Percentiles rank a stretch among this genome's conserved stretches.
phyloP scores from a whole-genome alignment of 2,888 invertebrate species.

The Choristoneura rosaceana region DNA sequence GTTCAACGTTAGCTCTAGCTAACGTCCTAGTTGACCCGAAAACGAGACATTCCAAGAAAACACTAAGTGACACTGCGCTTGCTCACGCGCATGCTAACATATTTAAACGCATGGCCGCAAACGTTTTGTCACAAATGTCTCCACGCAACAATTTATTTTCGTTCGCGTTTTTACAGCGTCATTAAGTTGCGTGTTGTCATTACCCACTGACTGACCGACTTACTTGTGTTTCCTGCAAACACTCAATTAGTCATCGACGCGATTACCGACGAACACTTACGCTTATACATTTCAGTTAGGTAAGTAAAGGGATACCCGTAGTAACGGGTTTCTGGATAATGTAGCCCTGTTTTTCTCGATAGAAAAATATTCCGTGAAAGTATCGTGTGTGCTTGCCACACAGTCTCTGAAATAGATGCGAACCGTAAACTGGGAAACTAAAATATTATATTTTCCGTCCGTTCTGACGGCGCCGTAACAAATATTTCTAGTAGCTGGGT shows the following conservation, averaged over 20 bases:
- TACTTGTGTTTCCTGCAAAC: slow-evolving; percentile 48
- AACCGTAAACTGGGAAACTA: slow-evolving; percentile 56
- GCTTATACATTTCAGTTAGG: neutral
- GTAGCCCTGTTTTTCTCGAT: neutral
- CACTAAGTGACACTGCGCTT: slow-evolving; percentile 42
- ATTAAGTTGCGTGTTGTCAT: slow-evolving; percentile 52
- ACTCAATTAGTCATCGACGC: slow-evolving; percentile 35
- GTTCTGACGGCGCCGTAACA: slow-evolving; percentile 52
- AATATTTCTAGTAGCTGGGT: slow-evolving; percentile 63
- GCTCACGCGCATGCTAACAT: slow-evolving; percentile 48
- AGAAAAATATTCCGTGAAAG: neutral
- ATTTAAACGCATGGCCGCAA: slow-evolving; percentile 46
- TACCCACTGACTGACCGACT: slow-evolving; percentile 56
- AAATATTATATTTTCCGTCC: slow-evolving; percentile 54
- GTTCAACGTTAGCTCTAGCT: neutral
- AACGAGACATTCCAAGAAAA: slow-evolving; percentile 17
- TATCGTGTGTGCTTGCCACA: slow-evolving; percentile 50
- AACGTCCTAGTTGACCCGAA: slow-evolving; percentile 5
- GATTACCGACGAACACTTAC: slow-evolving; percentile 1
- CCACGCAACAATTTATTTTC: slow-evolving; percentile 56
- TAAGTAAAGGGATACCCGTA: neutral
- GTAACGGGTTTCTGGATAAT: neutral
- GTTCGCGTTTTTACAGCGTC: slow-evolving; percentile 52
- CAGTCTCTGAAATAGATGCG: slow-evolving; percentile 54
- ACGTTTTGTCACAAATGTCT: slow-evolving; percentile 54